Evolutionary conservation across 2,113 vertebrate species (phyloP), one percentile per base, ranked within the genome.

Genomic region (Aythya baeri): DNA sequence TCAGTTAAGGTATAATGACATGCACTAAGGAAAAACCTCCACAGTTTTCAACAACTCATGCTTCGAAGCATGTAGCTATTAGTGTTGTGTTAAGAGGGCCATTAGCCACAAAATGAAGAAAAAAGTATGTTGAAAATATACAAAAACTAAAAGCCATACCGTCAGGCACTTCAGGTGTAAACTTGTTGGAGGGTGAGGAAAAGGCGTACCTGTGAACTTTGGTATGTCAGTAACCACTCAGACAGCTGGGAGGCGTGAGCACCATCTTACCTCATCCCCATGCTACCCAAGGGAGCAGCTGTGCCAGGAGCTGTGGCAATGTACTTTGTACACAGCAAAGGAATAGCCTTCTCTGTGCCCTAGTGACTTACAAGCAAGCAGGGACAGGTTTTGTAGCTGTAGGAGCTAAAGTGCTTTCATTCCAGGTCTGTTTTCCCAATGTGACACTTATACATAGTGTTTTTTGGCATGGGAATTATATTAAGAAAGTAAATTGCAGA

Each of bases 351-450:
- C 1, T 34, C 17, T 27, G 23, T 1, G 3, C 38, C 43, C 29
- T 72, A 9, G 17, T 91, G 55, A 68, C 43, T 78, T 93, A 44
- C 1, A 68, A 83, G 73, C 79, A 75, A 54, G 91, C 88, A 88
- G 55, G 86, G 76, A 52, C 82, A 90, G 44, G 88, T 91, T 95
- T 95, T 93, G 61, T 74, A 54, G 65, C 63, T 74, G 32, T 49
- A 32, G 20, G 52, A 94, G 23, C 52, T 83, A 43, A 90, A 86
- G 32, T 52, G 36, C 20, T 52, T 88, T 46, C 5, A 43, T 89
- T 91, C 67, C 46, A 83, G 9, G 6, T 78, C 26, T 84, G 34
- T 70, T 92, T 94, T 96, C 66, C 21, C 73, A 88, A 8, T 68
- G 52, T 21, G 49, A 61, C 0, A 3, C 46, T 86, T 18, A 0